Base-by-base conservation (phyloP, 2,113 vertebrate genomes). In the Cavia aperea region DNA sequence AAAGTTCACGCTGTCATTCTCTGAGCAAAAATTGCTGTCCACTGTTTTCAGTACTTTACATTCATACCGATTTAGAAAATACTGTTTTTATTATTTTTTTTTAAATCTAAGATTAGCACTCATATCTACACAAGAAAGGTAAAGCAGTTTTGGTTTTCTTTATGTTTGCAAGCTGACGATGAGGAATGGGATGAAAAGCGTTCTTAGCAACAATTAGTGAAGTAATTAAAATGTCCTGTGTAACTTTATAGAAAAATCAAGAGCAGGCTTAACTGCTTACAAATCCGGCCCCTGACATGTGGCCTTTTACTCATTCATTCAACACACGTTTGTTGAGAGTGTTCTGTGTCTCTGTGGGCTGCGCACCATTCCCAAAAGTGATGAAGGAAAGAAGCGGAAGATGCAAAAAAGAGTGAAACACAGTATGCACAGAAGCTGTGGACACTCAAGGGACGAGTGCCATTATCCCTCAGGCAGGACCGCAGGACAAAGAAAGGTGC, bases 161-260 rank as follows among this genome's bases (percentile, higher is more conserved):
- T 58, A 19, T 58, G 4, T 58, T 58, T 19, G 39, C 7, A 78
- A 68, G 49, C 68, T 26, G 33, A 49, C n/a, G 29, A 68, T 73
- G 54, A 39, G 12, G 5, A 87, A 73, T 72, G 66, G 33, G n/a
- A 68, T 77, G 15, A 58, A 83, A 77, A 9, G 23, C 29, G 19
- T 82, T 88, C 72, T 66, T 29, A 56, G 31, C 49, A 77, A n/a
- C 43, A 8, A 83, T 49, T 29, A 83, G 46, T 60, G 21, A 31
- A n/a, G 43, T n/a, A 18, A 84, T 68, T 54, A n/a, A 89, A 65
- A 77, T 49, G n/a, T 14, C 21, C 23, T 26, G 13, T 18, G 12
- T 87, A 62, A 81, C 77, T 92, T 66, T 54, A 56, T 56, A 65
- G 92, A 89, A 75, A 83, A 89, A 66, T 84, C 79, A 77, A 84